phyloP scores from a whole-genome alignment of 2,888 invertebrate genomes.

The Acleris holmiana region DNA sequence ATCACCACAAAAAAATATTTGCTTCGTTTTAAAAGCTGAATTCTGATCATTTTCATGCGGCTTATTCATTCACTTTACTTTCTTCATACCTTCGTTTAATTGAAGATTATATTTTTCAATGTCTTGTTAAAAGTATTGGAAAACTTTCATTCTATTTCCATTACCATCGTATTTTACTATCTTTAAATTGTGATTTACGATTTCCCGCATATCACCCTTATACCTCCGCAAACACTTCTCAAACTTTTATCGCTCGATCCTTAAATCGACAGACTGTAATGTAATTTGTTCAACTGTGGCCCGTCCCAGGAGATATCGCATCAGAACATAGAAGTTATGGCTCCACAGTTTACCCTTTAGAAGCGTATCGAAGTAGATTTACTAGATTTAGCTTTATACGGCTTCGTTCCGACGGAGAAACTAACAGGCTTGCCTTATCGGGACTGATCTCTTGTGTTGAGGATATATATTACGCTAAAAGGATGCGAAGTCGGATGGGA shows the following conservation, averaged over 20 bases:
- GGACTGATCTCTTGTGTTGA: conserved; percentile 41
- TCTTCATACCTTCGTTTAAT: too few species aligned
- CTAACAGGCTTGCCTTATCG: conserved; percentile 53
- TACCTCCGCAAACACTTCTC: conserved; percentile 50
- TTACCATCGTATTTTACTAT: conserved; percentile 31
- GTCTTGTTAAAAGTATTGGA: conserved; percentile 26
- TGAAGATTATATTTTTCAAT: conserved; percentile 2
- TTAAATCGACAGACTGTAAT: conserved; percentile 56
- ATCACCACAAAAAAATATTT: too few species aligned
- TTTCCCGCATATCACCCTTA: conserved; percentile 38
- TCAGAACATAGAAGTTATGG: conserved; percentile 57
- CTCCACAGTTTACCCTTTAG: conserved; percentile 55
- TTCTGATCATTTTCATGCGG: too few species aligned
- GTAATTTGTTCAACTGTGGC: conserved; percentile 56
- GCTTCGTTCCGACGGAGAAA: conserved; percentile 49
- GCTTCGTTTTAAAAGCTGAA: too few species aligned
- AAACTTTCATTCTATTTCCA: conserved; percentile 26
- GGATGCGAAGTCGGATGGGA: conserved; percentile 41
- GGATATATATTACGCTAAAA: conserved; percentile 45
- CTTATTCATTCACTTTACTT: too few species aligned
- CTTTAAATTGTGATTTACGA: conserved; percentile 43
- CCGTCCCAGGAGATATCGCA: conserved; percentile 53
- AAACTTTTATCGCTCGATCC: conserved; percentile 57
- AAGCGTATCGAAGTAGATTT: conserved; percentile 50
- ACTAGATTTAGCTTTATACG: conserved; percentile 59